Base-by-base conservation (phyloP, 2,797 vertebrate genomes). In the Acropternis orthonyx region DNA sequence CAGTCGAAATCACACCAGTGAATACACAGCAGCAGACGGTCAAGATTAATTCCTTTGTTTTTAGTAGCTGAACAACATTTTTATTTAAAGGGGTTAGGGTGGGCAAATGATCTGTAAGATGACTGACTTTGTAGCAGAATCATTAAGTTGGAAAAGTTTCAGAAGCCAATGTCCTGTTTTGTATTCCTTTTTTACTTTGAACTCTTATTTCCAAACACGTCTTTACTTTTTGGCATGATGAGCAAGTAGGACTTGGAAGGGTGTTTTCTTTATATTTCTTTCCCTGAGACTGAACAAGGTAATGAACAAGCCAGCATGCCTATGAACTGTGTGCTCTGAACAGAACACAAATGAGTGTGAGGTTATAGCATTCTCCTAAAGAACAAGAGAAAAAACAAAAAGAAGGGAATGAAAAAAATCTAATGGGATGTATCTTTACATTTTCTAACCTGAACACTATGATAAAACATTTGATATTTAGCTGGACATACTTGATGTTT, bases 61-160 rank as follows among this genome's bases (percentile, higher is more conserved):
- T 88, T 46, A 30, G 44, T 22, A 73, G 30, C 16, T 63, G 55
- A n/a, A 81, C 23, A 74, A 65, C 12, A 52, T 28, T 67, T 82
- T 86, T 5, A 76, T 73, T 92, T 79, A 79, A 94, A 69, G 0
- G 0, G 51, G 51, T 76, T 85, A 32, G 7, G 3, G 7, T 36
- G 10, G 41, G 37, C 24, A 86, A 85, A 27, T 49, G 32, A 92
- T 88, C 51, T 84, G 51, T 73, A 86, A 79, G 83, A 76, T 63
- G 4, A 48, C 52, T 85, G 61, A 49, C 28, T 92, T 81, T 37
- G 36, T 41, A 69, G 43, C 20, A 65, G 11, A 27, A 10, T 72
- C 44, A 68, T 34, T 69, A 79, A 54, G 19, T 24, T 75, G 66
- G 63, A 92, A 55, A 86, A 88, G 27, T 83, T 93, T 77, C 43